These are phyloP conservation scores for Copidosoma floridanum DNA, from an alignment of 1,140 invertebrate genomes.

Conservation along the genomic window DNA sequence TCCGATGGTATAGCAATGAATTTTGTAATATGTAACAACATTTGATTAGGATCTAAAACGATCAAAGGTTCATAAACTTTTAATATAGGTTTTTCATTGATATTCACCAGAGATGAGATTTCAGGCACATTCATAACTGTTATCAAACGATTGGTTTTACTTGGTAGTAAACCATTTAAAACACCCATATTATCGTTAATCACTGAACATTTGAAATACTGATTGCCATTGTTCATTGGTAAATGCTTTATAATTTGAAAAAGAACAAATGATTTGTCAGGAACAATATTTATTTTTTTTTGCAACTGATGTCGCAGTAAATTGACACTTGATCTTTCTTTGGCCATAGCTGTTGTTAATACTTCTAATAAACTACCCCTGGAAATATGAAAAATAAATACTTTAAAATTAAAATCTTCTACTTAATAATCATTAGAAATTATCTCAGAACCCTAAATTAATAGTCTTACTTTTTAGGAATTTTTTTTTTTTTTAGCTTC, in stretches of 20 bases:
- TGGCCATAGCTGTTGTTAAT: slow-evolving; percentile 39
- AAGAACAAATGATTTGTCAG: slow-evolving; percentile 27
- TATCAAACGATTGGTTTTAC: slow-evolving; percentile 11
- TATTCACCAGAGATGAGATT: slow-evolving; percentile 39
- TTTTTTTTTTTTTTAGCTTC: slow-evolving; percentile 34
- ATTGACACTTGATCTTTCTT: slow-evolving; percentile 40
- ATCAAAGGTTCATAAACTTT: slow-evolving; percentile 49
- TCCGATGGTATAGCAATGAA: slow-evolving; percentile 35
- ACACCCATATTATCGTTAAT: slow-evolving; percentile 34
- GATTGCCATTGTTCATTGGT: slow-evolving; percentile 32
- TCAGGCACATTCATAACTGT: slow-evolving; percentile 44
- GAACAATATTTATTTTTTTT: slow-evolving; percentile 25
- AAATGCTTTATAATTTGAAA: slow-evolving; percentile 34
- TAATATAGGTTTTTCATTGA: slow-evolving; percentile 32
- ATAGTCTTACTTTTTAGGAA: slow-evolving; percentile 38
- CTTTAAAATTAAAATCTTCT: slow-evolving; percentile 10
- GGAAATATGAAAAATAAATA: slow-evolving; percentile 25
- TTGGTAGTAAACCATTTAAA: not conserved
- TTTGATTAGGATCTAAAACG: slow-evolving; percentile 35
- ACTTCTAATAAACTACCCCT: slow-evolving; percentile 44
- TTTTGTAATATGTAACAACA: slow-evolving; percentile 36
- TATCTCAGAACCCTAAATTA: no score
- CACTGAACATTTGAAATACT: slow-evolving; percentile 39
- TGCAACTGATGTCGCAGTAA: slow-evolving; percentile 45
- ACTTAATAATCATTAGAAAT: no score